Evolutionary conservation across 1,140 invertebrate species (phyloP), one percentile per base, ranked within the genome.

Genomic region (Neotoxoptera formosana): DNA sequence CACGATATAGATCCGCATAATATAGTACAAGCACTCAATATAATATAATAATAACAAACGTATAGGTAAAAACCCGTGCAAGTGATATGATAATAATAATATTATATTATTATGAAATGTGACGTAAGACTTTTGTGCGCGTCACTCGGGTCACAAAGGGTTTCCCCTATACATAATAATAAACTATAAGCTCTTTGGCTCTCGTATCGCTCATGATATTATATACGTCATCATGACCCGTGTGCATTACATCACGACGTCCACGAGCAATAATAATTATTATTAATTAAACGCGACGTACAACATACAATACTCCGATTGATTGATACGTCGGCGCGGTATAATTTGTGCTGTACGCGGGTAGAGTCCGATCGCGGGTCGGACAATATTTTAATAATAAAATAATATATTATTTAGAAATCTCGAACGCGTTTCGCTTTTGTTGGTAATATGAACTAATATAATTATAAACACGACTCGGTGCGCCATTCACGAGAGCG

Each of bases 121-220:
- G 30, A n/a, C 60, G 60, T 17, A 76, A 76, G 60, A 76, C 14
- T 76, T 76, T n/a, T 76, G 14, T n/a, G 60, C n/a, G 30, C 11
- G 60, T 76, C 60, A 76, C n/a, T n/a, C 60, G n/a, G 60, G 30
- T 76, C n/a, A 76, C n/a, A 76, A 76, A 76, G 60, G 60, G 60
- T 76, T 76, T 34, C 30, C n/a, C 6, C 60, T 2, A n/a, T n/a
- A n/a, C n/a, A n/a, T n/a, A n/a, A n/a, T 17, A n/a, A 67, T 14
- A 51, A 2, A 51, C 30, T 14, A n/a, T n/a, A 67, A 76, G n/a
- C 11, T 76, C 30, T 76, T 76, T 76, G n/a, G 30, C n/a, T 76
- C 30, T 67, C n/a, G 6, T n/a, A 30, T 51, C 51, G 20, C 20
- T n/a, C n/a, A n/a, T n/a, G n/a, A 23, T 53, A 53, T 53, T 53